A percentile compares a stretch with the other conserved stretches of the same genome.
Evolutionary conservation across 2,113 vertebrate species (phyloP).

Genomic region (Macrotis lagotis): DNA sequence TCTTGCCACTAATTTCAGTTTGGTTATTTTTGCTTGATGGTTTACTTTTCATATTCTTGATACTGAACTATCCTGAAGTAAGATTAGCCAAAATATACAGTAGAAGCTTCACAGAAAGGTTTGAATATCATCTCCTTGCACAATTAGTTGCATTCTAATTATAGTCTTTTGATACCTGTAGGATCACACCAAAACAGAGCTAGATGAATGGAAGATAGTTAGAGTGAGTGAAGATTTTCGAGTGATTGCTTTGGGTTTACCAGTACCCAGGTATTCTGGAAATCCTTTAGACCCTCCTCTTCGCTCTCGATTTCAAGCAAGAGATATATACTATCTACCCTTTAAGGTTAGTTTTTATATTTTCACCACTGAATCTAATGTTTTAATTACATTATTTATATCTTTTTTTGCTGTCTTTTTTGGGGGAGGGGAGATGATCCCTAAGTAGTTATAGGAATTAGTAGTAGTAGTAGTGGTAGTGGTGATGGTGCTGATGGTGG

Average conservation of each 20-base stretch:
- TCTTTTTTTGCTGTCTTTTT: background rate
- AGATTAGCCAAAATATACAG: background rate
- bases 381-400: constrained; percentile 33
- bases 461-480: too few species aligned
- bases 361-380: constrained; percentile 35
- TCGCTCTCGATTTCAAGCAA: constrained; percentile 97
- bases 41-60: background rate
- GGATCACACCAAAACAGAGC: constrained; percentile 93
- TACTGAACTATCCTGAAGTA: background rate
- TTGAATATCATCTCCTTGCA: background rate
- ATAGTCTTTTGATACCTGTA: constrained; percentile 71
- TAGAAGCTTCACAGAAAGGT: background rate
- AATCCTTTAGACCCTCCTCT: constrained; percentile 97
- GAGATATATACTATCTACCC: constrained; percentile 95
- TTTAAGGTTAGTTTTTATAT: constrained; percentile 89
- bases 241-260: constrained; percentile 96
- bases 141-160: constrained; percentile 11
- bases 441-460: constrained; percentile 58
- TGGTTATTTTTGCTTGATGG: background rate
- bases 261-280: constrained; percentile 95
- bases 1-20: background rate
- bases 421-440: too few species aligned
- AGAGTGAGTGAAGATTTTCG: constrained; percentile 98
- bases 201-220: constrained; percentile 96
- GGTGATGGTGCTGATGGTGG: too few species aligned